Base-by-base conservation (phyloP, 2,113 vertebrate genomes). In the Callopanchax toddi region DNA sequence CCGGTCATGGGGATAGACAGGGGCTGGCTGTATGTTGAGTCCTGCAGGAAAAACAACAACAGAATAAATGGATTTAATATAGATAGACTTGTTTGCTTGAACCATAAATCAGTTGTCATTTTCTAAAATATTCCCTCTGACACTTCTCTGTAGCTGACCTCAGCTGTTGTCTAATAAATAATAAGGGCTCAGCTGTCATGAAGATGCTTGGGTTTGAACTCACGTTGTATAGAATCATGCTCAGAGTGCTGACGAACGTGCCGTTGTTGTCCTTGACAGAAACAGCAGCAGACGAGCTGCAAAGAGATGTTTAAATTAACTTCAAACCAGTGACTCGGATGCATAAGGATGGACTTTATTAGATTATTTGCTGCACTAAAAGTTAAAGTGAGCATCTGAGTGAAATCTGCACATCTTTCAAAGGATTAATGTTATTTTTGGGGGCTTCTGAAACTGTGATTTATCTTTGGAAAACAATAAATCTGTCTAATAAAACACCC, bases 241-340 rank as follows among this genome's bases (percentile, higher is more conserved):
- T 97, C 90, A 99, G 89, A 49, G 97, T 99, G 91, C 96, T 99
- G 88, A 97, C 94, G 92, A 99, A 99, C 48, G 96, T 97, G 58
- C 97, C 97, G 13, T 99, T 98, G 83, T 93, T 95, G 85, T 99
- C 97, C 88, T 94, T 94, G 55, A 98, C 94, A 76, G 96, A 95
- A 83, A 99, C 94, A 70, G 95, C 96, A 81, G 94, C 96, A 65
- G 97, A 97, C 43, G 97, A 98, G 61, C 97, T 93, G 86, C 93
- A 71, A 70, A 89, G 88, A 64, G 60, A 76, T 36, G 29, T 21
- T 20, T 11, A 18, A 44, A 44, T 20, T 3, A 44, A 3, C 4
- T n/a, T 45, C 7, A 54, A 42, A 44, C 44, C 40, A 44, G 10
- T 6, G 11, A 3, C 23, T 60, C 23, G 23, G 1, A 65, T 62